Evolutionary conservation across 2,797 vertebrate genomes (phyloP).

Genomic region (Pteropus rufus): DNA sequence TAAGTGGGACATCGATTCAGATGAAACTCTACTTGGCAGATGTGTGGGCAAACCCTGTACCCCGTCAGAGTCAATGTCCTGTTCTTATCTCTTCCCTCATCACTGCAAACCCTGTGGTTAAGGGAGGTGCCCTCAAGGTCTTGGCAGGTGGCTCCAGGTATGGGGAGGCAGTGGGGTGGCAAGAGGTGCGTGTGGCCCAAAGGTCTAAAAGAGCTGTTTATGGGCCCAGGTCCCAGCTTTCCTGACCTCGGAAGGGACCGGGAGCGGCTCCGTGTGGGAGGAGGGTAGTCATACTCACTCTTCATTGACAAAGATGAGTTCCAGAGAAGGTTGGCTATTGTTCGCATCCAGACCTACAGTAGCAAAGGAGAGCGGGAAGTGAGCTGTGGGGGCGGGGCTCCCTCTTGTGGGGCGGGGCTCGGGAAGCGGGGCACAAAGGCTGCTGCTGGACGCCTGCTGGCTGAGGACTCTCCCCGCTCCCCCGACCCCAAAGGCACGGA

Average conservation of each 20-base stretch:
- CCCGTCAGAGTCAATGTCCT: background rate
- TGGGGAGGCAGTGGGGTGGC: background rate
- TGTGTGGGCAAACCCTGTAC: background rate
- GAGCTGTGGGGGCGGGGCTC: background rate
- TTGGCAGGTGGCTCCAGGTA: background rate
- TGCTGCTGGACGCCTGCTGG: background rate
- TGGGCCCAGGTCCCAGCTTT: background rate
- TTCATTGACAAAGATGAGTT: conserved; percentile 90
- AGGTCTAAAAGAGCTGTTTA: background rate
- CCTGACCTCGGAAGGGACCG: background rate
- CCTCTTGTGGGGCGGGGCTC: background rate
- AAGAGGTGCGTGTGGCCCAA: background rate
- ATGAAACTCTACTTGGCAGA: background rate
- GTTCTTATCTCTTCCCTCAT: background rate
- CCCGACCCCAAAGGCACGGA: no score
- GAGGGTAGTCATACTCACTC: conserved; percentile 83
- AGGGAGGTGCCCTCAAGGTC: background rate
- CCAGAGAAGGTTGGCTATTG: conserved; percentile 80
- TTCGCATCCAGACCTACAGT: conserved; percentile 78
- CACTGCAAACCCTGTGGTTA: background rate
- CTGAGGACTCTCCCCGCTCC: accelerated
- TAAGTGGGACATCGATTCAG: background rate
- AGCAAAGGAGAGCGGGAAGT: conserved; percentile 18
- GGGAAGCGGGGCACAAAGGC: background rate
- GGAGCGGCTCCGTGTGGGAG: conserved; percentile 49